Conservation (phyloP, 2,797 vertebrate species). For the Scomberomorus guttatus region DNA sequence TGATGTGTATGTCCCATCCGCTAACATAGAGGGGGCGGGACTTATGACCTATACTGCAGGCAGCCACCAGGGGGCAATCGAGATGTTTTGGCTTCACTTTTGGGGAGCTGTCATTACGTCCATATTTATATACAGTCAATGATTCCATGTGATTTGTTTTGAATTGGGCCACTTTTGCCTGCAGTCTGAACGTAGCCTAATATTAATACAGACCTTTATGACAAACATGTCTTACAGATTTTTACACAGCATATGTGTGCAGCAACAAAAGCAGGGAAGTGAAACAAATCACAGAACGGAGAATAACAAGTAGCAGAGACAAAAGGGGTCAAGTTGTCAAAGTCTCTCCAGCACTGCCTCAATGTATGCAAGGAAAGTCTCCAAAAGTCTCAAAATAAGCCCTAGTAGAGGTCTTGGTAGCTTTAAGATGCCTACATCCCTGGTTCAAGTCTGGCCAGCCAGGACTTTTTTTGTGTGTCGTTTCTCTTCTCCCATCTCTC, state of each 20-base stretch:
- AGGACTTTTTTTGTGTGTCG: background rate
- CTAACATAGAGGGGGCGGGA: too few species aligned
- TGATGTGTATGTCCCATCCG: too few species aligned
- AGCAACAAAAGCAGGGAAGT: constrained; percentile 21
- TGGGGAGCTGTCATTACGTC: too few species aligned
- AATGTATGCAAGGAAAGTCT: background rate
- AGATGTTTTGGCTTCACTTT: too few species aligned
- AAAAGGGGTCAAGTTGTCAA: background rate
- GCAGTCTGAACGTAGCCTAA: too few species aligned
- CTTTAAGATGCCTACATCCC: background rate
- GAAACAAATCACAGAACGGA: constrained; percentile 6
- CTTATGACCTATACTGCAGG: too few species aligned
- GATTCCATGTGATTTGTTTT: too few species aligned
- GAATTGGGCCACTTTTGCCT: too few species aligned
- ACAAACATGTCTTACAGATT: background rate
- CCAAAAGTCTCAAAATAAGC: background rate
- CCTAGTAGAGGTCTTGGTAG: background rate
- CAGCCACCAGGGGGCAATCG: too few species aligned
- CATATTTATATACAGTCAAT: too few species aligned
- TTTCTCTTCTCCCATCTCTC: background rate
- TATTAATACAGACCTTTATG: background rate
- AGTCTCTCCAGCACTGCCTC: background rate
- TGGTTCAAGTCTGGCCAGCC: background rate
- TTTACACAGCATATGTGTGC: constrained; percentile 1
- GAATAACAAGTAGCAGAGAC: constrained; percentile 20